Evolutionary conservation across 2,888 invertebrate species (phyloP), one percentile per base, ranked within the genome.

Genomic region (Lobophora halterata): DNA sequence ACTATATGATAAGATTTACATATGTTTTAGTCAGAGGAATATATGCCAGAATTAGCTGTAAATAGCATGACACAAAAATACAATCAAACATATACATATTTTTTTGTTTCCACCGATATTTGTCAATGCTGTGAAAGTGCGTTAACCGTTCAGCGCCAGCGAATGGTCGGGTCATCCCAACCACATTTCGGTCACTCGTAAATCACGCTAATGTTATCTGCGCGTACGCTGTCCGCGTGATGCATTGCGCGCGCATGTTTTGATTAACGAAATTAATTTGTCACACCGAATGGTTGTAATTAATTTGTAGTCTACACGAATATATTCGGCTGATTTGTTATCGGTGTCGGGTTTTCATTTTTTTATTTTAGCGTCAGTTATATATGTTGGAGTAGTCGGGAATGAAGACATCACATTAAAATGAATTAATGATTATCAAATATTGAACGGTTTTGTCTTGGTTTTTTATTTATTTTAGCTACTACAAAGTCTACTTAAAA

Each of bases 261-360:
- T 79, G 82, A 83, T 86, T 83, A 81, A 82, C 75, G 59, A 79
- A 83, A 85, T 85, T 85, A 85, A 85, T 86, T 85, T 82, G 82
- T 85, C 76, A 74, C 68, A 61, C 50, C 59, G 58, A 58, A 63
- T 52, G 61, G 50, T 57, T 58, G 58, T 71, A 73, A 73, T 75
- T 69, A 68, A 75, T 72, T 69, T 67, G 61, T 71, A 65, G 60
- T 63, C 62, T 64, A 62, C 60, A 58, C 49, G 50, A 59, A 55
- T 64, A 58, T 55, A 45, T 46, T 37, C 43, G 32, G 33, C 46
- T 46, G 45, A 48, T 54, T 47, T 46, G 46, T 36, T 33, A 31
- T 20, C 28, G 25, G 30, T 24, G 23, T 43, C 24, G 10, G 13
- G 19, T 25, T 32, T 27, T 35, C 41, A 8, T 13, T 32, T 32